A percentile compares a stretch with the other conserved stretches of the same genome.
Evolutionary conservation across 1,140 invertebrate genomes (phyloP).

Genomic region (Aphelinus certus): DNA sequence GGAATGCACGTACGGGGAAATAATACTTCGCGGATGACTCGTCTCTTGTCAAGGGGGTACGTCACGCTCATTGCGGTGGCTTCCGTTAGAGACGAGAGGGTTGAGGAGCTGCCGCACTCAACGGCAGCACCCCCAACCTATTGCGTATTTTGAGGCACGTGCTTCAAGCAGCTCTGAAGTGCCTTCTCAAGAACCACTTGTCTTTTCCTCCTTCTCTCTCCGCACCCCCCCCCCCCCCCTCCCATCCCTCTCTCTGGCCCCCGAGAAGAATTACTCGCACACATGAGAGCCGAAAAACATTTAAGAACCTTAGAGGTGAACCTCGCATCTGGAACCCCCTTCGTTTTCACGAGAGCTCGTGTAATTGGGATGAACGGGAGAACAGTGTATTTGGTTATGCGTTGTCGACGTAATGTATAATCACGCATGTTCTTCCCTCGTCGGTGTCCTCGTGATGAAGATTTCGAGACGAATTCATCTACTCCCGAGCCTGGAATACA

Average conservation of each 20-base stretch:
- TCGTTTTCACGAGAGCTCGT: no score
- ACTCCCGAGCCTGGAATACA: no score
- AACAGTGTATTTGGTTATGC: no score
- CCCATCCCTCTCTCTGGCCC: no score
- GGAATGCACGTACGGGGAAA: constrained; percentile 27
- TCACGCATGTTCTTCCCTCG: no score
- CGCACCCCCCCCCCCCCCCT: no score
- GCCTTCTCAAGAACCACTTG: constrained; percentile 26
- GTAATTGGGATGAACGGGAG: no score
- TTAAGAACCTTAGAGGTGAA: background rate
- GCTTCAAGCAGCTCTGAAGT: constrained; percentile 29
- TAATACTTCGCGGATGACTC: constrained; percentile 52
- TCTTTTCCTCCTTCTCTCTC: no score
- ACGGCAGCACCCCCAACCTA: constrained; percentile 24
- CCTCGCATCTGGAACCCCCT: no score
- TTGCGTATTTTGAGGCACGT: constrained; percentile 48
- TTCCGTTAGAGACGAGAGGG: constrained; percentile 49
- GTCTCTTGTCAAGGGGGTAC: constrained; percentile 49
- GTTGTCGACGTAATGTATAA: no score
- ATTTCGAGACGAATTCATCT: no score
- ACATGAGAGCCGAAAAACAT: constrained; percentile 23
- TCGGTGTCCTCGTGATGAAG: no score
- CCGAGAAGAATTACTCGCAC: background rate
- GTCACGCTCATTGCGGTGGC: constrained; percentile 46
- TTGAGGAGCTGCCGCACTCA: constrained; percentile 42